Evolutionary conservation across 2,113 vertebrate species (phyloP).

Genomic region (Menura novaehollandiae): DNA sequence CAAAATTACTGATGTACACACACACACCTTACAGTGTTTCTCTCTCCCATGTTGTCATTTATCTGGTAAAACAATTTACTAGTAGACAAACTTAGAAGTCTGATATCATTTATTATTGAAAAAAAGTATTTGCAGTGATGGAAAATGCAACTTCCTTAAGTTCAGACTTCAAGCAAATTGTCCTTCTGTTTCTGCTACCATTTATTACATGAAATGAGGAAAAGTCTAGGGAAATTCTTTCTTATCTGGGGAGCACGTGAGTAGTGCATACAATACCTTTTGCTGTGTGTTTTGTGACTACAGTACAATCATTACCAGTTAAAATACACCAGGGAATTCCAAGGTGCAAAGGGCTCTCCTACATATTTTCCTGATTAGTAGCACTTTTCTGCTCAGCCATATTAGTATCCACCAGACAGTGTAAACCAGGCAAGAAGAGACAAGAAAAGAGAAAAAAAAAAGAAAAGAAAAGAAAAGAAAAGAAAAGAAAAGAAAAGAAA

Average conservation of each 20-base stretch:
- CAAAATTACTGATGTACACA: background rate
- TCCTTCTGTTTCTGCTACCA: background rate
- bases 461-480: no score
- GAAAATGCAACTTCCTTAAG: background rate
- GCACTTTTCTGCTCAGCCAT: background rate
- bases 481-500: fast-evolving
- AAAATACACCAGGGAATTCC: background rate
- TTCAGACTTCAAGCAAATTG: background rate
- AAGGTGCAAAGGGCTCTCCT: background rate
- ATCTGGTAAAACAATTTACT: background rate
- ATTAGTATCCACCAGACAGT: background rate
- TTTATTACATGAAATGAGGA: background rate
- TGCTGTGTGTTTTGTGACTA: background rate
- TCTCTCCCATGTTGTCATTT: background rate
- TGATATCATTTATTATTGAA: background rate
- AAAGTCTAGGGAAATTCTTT: background rate
- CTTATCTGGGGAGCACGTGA: background rate
- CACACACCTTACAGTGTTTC: background rate
- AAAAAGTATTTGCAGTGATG: background rate
- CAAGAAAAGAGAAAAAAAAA: no score
- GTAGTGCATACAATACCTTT: background rate
- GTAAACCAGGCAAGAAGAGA: background rate
- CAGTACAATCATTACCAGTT: background rate
- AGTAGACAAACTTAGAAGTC: background rate
- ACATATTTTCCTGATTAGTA: background rate